A percentile compares a stretch with the other conserved stretches of the same genome.
These are phyloP conservation scores for Pteria penguin DNA, from an alignment of 2,888 invertebrate genomes.

Conservation along the genomic window DNA sequence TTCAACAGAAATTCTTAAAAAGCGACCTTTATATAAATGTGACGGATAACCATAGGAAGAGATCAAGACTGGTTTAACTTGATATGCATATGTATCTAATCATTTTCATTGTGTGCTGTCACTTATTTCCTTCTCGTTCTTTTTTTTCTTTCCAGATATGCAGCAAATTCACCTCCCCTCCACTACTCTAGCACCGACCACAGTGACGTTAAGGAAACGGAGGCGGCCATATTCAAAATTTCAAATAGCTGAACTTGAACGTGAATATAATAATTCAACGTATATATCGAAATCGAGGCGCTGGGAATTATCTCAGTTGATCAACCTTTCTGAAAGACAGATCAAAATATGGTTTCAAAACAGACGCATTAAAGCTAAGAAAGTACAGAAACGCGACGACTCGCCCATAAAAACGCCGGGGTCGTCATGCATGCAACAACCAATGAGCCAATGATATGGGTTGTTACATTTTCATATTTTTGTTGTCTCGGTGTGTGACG, in stretches of 20 bases:
- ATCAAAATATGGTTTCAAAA: conserved; percentile 80
- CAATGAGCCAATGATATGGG: conserved; percentile 50
- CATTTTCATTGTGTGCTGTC: no score
- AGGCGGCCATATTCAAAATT: conserved; percentile 99
- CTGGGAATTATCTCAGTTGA: conserved; percentile 97
- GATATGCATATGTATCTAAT: no score
- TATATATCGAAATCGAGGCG: conserved; percentile 99
- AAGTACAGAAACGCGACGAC: conserved; percentile 72
- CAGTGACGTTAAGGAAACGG: conserved; percentile 86
- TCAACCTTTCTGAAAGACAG: conserved; percentile 84
- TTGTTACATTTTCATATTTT: neutral
- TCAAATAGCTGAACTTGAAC: conserved; percentile 97
- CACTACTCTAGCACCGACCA: conserved; percentile 73
- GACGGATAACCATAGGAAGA: no score
- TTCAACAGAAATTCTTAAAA: no score
- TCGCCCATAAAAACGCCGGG: conserved; percentile 51
- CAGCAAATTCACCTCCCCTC: conserved; percentile 74
- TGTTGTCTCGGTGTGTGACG: neutral
- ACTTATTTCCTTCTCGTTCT: neutral
- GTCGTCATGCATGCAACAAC: conserved; percentile 36
- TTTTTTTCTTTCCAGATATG: conserved; percentile 65
- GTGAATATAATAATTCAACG: conserved; percentile 98
- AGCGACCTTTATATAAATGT: no score
- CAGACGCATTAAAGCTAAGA: conserved; percentile 78
- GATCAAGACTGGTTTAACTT: no score